Conservation (phyloP, 64 coral and sea anemone species). For the Pocillopora verrucosa region DNA sequence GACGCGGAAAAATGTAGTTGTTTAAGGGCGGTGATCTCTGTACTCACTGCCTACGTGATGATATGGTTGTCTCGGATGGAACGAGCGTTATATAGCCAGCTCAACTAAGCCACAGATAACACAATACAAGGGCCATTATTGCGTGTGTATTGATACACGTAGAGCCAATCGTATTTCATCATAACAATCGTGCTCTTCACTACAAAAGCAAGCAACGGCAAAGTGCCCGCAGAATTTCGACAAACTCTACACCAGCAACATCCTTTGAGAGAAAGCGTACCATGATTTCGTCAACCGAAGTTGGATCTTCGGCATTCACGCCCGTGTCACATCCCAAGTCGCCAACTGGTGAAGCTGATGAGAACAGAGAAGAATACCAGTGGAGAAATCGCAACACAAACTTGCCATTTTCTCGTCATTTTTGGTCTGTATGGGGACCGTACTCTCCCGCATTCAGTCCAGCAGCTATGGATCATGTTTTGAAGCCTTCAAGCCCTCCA, state of each 20-base stretch:
- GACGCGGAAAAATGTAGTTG: slow-evolving; percentile 9
- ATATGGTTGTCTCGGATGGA: slow-evolving; percentile 28
- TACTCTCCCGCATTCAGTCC: slow-evolving; percentile 34
- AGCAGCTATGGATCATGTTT: slow-evolving; percentile 39
- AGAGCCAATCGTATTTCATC: slow-evolving; percentile 15
- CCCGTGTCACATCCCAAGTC: slow-evolving; percentile 19
- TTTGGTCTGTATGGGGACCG: slow-evolving; percentile 39
- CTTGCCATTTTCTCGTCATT: slow-evolving; percentile 34
- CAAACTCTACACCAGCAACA: slow-evolving; percentile 23
- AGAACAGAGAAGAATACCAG: slow-evolving; percentile 16
- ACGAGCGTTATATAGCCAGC: not conserved
- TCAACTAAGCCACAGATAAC: slow-evolving; percentile 9
- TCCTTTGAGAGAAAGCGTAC: not conserved
- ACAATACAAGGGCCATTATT: slow-evolving; percentile 43
- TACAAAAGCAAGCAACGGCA: slow-evolving; percentile 35
- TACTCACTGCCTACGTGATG: slow-evolving; percentile 19
- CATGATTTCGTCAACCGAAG: slow-evolving; percentile 44
- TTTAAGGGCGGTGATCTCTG: not conserved
- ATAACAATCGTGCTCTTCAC: slow-evolving; percentile 22
- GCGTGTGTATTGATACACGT: slow-evolving; percentile 38
- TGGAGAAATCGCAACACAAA: slow-evolving; percentile 21
- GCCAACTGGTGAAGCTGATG: slow-evolving; percentile 2
- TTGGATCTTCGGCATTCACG: slow-evolving; percentile 1
- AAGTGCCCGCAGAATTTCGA: slow-evolving; percentile 1
- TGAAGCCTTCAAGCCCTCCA: slow-evolving; percentile 30